Evolutionary conservation across 2,113 vertebrate species (phyloP), one percentile per base, ranked within the genome.

Genomic region (Taurulus bubalis): DNA sequence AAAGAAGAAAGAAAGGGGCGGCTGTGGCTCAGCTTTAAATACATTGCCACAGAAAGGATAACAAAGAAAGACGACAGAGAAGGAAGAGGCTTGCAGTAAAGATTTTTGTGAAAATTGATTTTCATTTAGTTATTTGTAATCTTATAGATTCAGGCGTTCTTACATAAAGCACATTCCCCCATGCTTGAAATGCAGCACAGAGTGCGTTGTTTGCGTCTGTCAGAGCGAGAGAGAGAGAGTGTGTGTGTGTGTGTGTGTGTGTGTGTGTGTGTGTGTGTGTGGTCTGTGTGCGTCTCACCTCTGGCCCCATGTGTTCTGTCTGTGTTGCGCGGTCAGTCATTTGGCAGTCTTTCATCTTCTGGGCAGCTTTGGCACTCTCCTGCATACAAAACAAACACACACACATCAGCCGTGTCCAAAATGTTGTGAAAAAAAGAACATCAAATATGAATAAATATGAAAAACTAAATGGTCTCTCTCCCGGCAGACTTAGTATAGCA

Each of bases 241-340:
- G 53, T 63, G 73, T 83, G 69, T 45, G 42, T 45, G 42, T 49
- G 47, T 49, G 47, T 49, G 47, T 53, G 22, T 20, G 49, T 51
- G 49, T 22, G 49, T 47, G 42, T 16, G 42, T 47, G 42, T 42
- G 40, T 11, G 40, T 45, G 42, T 45, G 42, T 49, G 47, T 49
- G 47, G 40, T 69, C 34, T 83, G 70, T 76, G 64, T 76, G 81
- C 65, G 91, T 96, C 96, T 97, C 95, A 99, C 97, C 96, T 99
- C 98, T 82, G 95, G 95, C 88, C 95, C 94, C 84, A 93, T 63
- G 55, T 96, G 92, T 85, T 99, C 98, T 45, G 98, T 99, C 95
- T 99, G 98, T 0, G 98, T 99, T 84, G 95, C 95, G 93, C 96
- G 97, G 94, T 99, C 98, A 90, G 95, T 96, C 94, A 95, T 96